Base-by-base conservation (phyloP, 2,113 vertebrate genomes). In the Steatornis caripensis region DNA sequence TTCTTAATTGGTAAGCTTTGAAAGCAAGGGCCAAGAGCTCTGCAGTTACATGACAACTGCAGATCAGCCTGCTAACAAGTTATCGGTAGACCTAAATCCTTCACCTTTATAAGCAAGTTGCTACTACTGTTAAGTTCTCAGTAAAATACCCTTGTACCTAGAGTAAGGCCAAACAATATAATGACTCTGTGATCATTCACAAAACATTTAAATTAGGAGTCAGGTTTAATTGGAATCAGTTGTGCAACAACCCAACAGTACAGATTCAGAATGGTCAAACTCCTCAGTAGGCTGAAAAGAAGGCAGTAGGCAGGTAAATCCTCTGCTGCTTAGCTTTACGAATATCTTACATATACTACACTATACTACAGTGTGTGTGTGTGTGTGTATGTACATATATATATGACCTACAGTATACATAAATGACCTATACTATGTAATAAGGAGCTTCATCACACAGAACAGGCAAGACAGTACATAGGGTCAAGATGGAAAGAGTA, bases 351-450 rank as follows among this genome's bases (percentile, higher is more conserved):
- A n/a, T 34, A 57, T 6, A 23, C 14, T 14, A 48, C 1, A 15
- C 37, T 45, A 34, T 1, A 74, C 21, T 26, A 24, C 5, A 18
- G 6, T 7, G 15, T 13, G 3, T 3, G 17, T 14, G 10, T 15
- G 8, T 27, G 9, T 22, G 14, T 15, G 13, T 43, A 4, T n/a
- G 0, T 12, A 1, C 21, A 39, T 22, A 21, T 36, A 43, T 43
- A 43, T 43, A 43, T 43, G 41, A 43, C 41, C 41, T 43, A 43
- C 15, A 43, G 41, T 21, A 39, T 22, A 21, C 29, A 19, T 39
- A 64, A 53, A 43, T 43, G 27, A 62, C 5, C 23, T 37, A 15
- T 1, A 41, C 16, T 15, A 41, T 13, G 8, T 18, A 34, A 26
- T 29, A 58, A 72, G n/a, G 12, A 81, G n/a, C 43, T 54, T 76